Evolutionary conservation across 1,140 invertebrate species (phyloP), one percentile per base, ranked within the genome.

Genomic region (Drosophila tani): DNA sequence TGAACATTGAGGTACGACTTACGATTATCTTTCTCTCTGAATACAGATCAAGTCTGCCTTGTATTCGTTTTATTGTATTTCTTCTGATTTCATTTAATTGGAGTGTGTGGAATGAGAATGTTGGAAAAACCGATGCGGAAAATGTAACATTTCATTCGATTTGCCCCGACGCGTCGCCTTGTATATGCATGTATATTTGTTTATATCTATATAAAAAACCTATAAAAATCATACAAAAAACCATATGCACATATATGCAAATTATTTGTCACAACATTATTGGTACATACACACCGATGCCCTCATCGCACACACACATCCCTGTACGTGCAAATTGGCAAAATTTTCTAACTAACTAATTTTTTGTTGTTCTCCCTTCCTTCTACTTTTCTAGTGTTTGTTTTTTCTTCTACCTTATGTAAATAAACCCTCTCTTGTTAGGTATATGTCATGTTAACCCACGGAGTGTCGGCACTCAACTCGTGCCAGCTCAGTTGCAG

Each of bases 1-100:
- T 90, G 79, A 90, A 90, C 81, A 90, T 90, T 90, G 85, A 90
- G 85, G 85, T 90, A 90, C 85, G 75, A 90, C 85, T 90, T 90
- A 90, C 85, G 85, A 90, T 90, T 90, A 90, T 90, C 85, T 90
- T 84, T 88, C 78, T 84, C 32, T 84, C n/a, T 73, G 67, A 70
- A 87, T 87, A 73, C 68, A 82, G 21, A 11, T 5, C 32, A 45
- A 17, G 38, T 53, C 79, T 80, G 68, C 45, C 62, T 87, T 71
- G 80, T 59, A 75, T 82, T 79, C 57, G 8, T 35, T 82, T 87
- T 82, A 65, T 81, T 81, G 63, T 85, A 56, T 81, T 76, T 74
- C 29, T 47, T 41, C 57, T 74, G 66, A 69, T 71, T 79, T 85
- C 51, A 67, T 74, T 79, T 85, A 59, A 67, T 68, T 43, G 63